Base-by-base conservation (phyloP, 2,797 vertebrate species). In the Pterois miles region DNA sequence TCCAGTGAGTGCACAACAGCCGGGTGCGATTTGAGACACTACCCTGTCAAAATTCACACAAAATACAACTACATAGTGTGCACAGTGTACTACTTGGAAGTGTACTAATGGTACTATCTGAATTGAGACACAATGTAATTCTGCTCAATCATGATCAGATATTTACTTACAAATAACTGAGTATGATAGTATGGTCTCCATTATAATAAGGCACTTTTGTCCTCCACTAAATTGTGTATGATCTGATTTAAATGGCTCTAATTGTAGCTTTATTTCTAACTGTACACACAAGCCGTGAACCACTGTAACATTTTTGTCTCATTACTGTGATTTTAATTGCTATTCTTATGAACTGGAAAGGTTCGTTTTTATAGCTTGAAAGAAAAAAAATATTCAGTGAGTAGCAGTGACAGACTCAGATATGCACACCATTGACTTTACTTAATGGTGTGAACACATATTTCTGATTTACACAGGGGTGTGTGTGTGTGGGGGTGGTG, bases 311-410 rank as follows among this genome's bases (percentile, higher is more conserved):
- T 48, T 64, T 79, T 34, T 36, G 65, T 76, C 18, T 33, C 23
- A 66, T 82, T 77, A 50, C 54, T 81, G 23, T 50, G 95, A 96
- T 96, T 96, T 96, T 94, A 96, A 95, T 96, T 96, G 18, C 13
- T 60, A 93, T 96, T 96, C 91, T 95, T 94, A 91, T 88, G 91
- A 94, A 95, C 94, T 93, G 91, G 87, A 95, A 96, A 96, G 33
- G 95, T 96, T 95, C 92, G 91, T 94, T 96, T 97, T 96, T 96
- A 96, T 93, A 93, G 96, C 93, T 94, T 74, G 96, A 94, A 52
- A 95, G 94, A 94, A 96, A 94, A 75, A 18, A 36, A 33, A n/a
- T 67, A 59, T 76, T 71, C 63, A 80, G 18, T 74, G 60, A 64
- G 46, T 38, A 71, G 62, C 71, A 43, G 57, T 67, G 27, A 66